Evolutionary conservation across 2,113 vertebrate species (phyloP), one percentile per base, ranked within the genome.

Genomic region (Sinocyclocheilus anshuiensis): DNA sequence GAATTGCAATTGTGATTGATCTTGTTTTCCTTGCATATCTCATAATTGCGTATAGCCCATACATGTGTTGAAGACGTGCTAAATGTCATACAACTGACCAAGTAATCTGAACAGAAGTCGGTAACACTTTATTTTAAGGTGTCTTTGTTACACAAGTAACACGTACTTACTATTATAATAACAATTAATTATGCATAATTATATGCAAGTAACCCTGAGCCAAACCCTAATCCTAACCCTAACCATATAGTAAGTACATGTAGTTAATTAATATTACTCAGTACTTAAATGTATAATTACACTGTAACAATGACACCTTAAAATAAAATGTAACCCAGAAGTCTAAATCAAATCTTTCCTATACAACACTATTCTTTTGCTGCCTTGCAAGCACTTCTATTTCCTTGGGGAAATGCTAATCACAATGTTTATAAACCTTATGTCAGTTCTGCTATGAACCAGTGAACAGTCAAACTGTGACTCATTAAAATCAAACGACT

Each of bases 391-490:
- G 4, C 24, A 33, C 16, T 20, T 9, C 13, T 20, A 20, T 55
- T 33, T 77, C 26, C 7, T 29, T 20, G 4, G 53, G 48, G 26
- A 33, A 55, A 77, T 11, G 9, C 50, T 55, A 55, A 55, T 33
- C 24, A 20, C 16, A 55, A 1, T 12, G 50, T 55, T 18, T 33
- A 55, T 77, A 33, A 72, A 42, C 22, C n/a, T 16, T 16, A 74
- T 42, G 36, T 74, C 71, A 42, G 36, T 42, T 39, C 71, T 42
- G 71, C 71, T 74, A 74, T 22, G 36, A 76, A 76, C n/a, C 42
- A 76, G 74, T 26, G 22, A 76, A 42, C n/a, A 50, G 42, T 48
- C n/a, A 26, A 76, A 77, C 83, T 77, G 53, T 76, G 83, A 26
- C 22, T 59, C 55, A 76, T 76, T 84, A 45, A 84, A 71, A 83